A percentile compares a stretch with the other conserved stretches of the same genome.
phyloP scores from a whole-genome alignment of 1,140 invertebrate genomes.

The Drosophila sproati region DNA sequence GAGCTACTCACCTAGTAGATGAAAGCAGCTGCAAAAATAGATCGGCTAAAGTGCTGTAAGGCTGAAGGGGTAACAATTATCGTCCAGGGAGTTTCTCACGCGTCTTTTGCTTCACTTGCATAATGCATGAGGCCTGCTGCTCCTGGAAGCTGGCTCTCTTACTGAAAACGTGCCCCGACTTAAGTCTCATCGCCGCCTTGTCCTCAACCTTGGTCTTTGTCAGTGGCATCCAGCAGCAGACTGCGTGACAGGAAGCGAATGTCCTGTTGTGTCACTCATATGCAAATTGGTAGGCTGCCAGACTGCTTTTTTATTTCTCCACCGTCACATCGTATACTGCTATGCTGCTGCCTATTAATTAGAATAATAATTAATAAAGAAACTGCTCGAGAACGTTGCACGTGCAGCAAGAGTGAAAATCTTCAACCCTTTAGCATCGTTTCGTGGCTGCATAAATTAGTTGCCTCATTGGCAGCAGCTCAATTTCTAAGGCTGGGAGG shows the following conservation, averaged over 20 bases:
- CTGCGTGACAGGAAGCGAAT: conserved; percentile 78
- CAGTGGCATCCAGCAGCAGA: conserved; percentile 37
- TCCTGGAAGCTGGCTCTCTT: conserved; percentile 25
- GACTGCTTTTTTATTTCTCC: conserved; percentile 35
- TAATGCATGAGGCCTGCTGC: conserved; percentile 65
- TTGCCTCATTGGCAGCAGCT: conserved; percentile 56
- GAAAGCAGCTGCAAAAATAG: conserved; percentile 45
- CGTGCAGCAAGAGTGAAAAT: conserved; percentile 53
- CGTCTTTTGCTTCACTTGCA: conserved; percentile 64
- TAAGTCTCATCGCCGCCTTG: conserved; percentile 29
- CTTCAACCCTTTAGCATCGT: conserved; percentile 28
- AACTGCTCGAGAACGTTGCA: conserved; percentile 64
- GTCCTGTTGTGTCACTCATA: conserved; percentile 84
- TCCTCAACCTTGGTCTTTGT: conserved; percentile 49
- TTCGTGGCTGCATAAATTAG: conserved; percentile 70
- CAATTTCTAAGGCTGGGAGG: background rate
- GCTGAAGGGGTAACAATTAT: conserved; percentile 37
- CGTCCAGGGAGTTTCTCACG: conserved; percentile 67
- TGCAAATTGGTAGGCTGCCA: conserved; percentile 72
- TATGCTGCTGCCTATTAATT: conserved; percentile 76
- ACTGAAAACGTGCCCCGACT: conserved; percentile 54
- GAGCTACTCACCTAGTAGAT: conserved; percentile 8
- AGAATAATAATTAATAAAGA: conserved; percentile 84
- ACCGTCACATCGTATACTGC: conserved; percentile 43
- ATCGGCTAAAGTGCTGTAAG: background rate